Base-by-base conservation (phyloP, 2,113 vertebrate species). In the Ifrita kowaldi region DNA sequence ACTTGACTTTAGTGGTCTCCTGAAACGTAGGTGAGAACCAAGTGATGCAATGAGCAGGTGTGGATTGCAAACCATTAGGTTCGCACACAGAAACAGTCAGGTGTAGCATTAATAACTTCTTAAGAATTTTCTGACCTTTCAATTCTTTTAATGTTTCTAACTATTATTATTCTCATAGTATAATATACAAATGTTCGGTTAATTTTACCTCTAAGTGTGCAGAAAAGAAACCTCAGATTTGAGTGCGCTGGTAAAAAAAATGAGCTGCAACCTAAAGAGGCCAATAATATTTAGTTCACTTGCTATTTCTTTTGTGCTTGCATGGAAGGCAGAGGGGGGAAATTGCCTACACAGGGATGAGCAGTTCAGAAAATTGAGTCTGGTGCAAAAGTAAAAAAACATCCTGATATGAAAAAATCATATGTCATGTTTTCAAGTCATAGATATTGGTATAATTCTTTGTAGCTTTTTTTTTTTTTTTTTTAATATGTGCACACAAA, bases 1-100 rank as follows among this genome's bases (percentile, higher is more conserved):
- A 95, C 99, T 99, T 99, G 99, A 99, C 98, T 99, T 99, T 99
- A 99, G 99, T 99, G 99, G 99, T 98, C 99, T 99, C 97, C 99
- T 99, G 98, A 99, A 99, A 98, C 99, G 99, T 99, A 99, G 99
- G 99, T 99, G 99, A 99, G 99, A 99, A 98, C 96, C 96, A 97
- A 98, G 89, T 90, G 89, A 86, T 96, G 97, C 92, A 96, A 89
- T 97, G 97, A 96, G 95, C 97, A 95, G 82, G 88, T 94, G 95
- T 97, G 98, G 90, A 96, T 96, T 97, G 97, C 87, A 96, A 97
- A 91, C 86, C 93, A 6, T 75, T 97, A 97, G 96, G 97, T 89
- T 94, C 23, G 1, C 76, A 95, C 70, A 95, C 65, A 96, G 82
- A 94, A 94, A 95, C 75, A 95, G 96, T 89, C 97, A 97, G 97